Evolutionary conservation across 2,797 vertebrate species (phyloP).

Genomic region (Pseudocheirus occidentalis): DNA sequence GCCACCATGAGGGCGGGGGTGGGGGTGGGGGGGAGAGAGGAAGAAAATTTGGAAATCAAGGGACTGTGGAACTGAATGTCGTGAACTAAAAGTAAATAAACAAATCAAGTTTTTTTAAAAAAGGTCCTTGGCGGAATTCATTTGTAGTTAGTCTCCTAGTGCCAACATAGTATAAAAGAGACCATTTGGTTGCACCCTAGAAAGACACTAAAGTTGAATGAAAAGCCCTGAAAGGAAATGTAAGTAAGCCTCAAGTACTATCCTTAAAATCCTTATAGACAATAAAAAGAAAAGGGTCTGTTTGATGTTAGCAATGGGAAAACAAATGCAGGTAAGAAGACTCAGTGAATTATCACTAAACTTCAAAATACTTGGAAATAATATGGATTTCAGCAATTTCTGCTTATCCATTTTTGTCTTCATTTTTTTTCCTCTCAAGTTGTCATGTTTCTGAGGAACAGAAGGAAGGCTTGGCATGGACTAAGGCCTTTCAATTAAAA

Average conservation of each 20-base stretch:
- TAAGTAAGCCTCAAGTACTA: not conserved
- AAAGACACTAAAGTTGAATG: not conserved
- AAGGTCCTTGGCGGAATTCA: not conserved
- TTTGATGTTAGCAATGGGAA: not conserved
- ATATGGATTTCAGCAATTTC: not conserved
- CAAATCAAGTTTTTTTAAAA: too few relatives aligned
- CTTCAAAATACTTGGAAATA: not conserved
- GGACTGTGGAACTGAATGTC: too few relatives aligned
- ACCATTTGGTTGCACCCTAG: not conserved
- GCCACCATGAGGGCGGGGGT: too few relatives aligned
- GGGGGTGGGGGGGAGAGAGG: too few relatives aligned
- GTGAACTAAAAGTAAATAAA: too few relatives aligned
- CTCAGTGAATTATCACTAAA: not conserved
- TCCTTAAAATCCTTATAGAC: not conserved
- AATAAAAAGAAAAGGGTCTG: not conserved
- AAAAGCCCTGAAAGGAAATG: not conserved
- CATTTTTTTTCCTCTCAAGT: not conserved
- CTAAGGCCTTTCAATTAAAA: not conserved
- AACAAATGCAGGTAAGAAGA: not conserved
- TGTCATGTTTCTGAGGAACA: not conserved
- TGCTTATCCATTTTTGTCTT: not conserved
- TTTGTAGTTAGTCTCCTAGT: not conserved
- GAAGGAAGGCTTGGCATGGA: not conserved
- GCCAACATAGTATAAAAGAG: not conserved
- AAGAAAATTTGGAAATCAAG: too few relatives aligned